Base-by-base conservation (phyloP, 2,113 vertebrate species). In the Deroptyus accipitrinus region DNA sequence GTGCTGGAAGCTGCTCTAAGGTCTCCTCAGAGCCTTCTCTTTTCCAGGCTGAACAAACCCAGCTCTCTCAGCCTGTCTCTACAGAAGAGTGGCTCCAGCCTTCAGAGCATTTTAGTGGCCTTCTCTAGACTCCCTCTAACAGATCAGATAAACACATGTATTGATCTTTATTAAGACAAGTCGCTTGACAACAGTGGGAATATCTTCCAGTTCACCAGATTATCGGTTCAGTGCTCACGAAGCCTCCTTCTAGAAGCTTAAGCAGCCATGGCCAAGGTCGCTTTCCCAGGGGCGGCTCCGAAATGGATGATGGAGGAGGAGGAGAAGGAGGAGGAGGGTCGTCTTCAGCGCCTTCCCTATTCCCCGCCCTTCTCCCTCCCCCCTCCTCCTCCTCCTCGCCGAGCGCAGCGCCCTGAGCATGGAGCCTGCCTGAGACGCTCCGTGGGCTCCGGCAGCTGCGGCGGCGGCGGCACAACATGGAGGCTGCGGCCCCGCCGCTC, bases 401-500 rank as follows among this genome's bases (percentile, higher is more conserved):
- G 83, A 90, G 92, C 90, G 92, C 92, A 66, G 95, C 91, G 72
- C 89, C 72, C 88, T 16, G 95, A 95, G 97, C 94, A 97, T 97
- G 97, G 97, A 97, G 90, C 95, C 96, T 35, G 96, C 95, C 90
- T 97, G 95, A 97, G 96, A 13, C 76, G 59, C 82, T 79, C 93
- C 37, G 92, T 42, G 95, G 77, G 92, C 94, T 94, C 91, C 70
- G 75, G 96, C 93, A 83, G 97, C 95, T 86, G 97, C 97, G 35
- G 95, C 97, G 83, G 97, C 96, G 80, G 97, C 96, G 54, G 54
- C 54, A 80, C 96, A 97, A 96, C 94, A 96, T 96, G 97, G 97
- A 96, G 97, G 95, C 93, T 93, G 94, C 91, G 81, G 59, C 77
- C 51, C 42, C 91, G 91, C 92, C 80, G 88, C 89, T 69, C 74